Evolutionary conservation across 2,113 vertebrate species (phyloP), one percentile per base, ranked within the genome.

Genomic region (Carollia perspicillata): DNA sequence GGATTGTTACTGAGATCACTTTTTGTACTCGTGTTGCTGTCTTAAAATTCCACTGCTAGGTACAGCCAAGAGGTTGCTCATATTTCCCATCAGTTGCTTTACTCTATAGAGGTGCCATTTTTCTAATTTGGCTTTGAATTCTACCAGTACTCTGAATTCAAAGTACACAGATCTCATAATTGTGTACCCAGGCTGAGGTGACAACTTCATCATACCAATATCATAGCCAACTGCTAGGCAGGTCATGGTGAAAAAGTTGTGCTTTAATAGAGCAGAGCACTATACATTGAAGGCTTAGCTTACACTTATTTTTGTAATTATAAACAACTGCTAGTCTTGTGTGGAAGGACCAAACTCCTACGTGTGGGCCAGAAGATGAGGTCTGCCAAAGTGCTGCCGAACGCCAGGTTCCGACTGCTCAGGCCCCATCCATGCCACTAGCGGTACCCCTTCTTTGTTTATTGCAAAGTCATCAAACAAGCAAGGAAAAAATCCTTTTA

Each of bases 161-260:
- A 96, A 85, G 78, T 33, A 81, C 65, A 94, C 60, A 93, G 60
- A 94, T 79, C 97, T 78, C 96, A 58, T 91, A 96, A 91, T 22
- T 92, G 78, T 96, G 81, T 93, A 88, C 58, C 30, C 49, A 77
- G 55, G 60, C 55, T n/a, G 37, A 66, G 63, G 90, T 86, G 86
- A 94, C 78, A 51, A 85, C 83, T 75, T 91, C 79, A 80, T 94
- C 49, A 23, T 74, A 40, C 63, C 58, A 60, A 3, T 86, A 33
- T 42, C 49, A 74, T 12, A 63, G 86, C 55, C 86, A 72, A 79
- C 72, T 83, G 44, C 69, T 71, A 49, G 60, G 35, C n/a, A 93
- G 87, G 55, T 89, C 55, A 89, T n/a, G 33, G 72, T 55, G 78
- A 93, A 85, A 96, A 79, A 81, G 28, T 78, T 89, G 89, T 33